Base-by-base conservation (phyloP, 2,113 vertebrate genomes). In the Gambusia holbrooki region DNA sequence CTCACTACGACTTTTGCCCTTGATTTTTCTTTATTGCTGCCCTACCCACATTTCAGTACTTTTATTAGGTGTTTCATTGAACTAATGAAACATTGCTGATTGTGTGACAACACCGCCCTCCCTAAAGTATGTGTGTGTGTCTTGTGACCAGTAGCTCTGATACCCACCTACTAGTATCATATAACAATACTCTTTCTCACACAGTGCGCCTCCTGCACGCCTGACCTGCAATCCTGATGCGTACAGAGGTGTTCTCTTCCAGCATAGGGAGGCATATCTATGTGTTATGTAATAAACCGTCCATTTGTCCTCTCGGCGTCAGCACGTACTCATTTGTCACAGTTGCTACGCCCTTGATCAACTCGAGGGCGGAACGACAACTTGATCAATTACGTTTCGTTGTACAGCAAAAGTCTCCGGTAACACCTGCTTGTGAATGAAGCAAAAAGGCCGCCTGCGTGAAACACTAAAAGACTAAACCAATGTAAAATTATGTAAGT, bases 161-260 rank as follows among this genome's bases (percentile, higher is more conserved):
- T 92, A 92, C 88, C 91, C 90, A 90, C 89, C 84, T 87, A 83
- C 85, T 91, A 79, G 83, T 92, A 89, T 93, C 89, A 42, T 82
- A 81, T 92, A 92, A 93, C 92, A 93, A 93, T 93, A 86, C 82
- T 61, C 77, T 80, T 88, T 79, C 85, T 91, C 90, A 93, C 88
- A 89, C 77, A 87, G 86, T 84, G 71, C 80, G 74, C 87, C 88
- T 86, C 84, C 89, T 81, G 78, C 85, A 72, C 63, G 81, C 75
- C 71, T 80, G 84, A 76, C 82, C 82, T 62, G 78, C 74, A 75
- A 79, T 88, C 74, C 73, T 73, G 82, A 77, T 60, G 66, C 67
- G 66, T 67, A 89, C 86, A 90, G 85, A 94, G 91, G 86, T 92
- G 86, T 83, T 85, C 85, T 86, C 81, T 91, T 58, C 80, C 62